phyloP scores from a whole-genome alignment of 2,888 invertebrate species.

The Zhuqinia jingwanae region DNA sequence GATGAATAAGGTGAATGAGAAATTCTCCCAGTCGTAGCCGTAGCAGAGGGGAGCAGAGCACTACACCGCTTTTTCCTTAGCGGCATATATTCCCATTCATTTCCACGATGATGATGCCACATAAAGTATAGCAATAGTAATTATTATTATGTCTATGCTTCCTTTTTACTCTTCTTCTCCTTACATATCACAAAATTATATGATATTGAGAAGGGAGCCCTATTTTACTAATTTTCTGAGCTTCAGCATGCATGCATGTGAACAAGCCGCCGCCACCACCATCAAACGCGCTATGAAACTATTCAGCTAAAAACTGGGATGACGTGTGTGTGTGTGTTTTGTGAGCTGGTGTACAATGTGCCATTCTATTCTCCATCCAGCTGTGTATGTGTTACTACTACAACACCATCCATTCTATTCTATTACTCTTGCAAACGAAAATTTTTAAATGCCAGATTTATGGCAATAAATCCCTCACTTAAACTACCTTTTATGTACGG shows the following conservation, averaged over 20 bases:
- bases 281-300: slow-evolving; percentile 15
- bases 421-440: slow-evolving; percentile 22
- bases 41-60: too few relatives aligned
- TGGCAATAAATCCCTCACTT: slow-evolving; percentile 69
- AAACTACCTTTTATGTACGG: slow-evolving; percentile 67
- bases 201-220: not conserved
- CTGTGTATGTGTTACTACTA: too few relatives aligned
- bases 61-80: too few relatives aligned
- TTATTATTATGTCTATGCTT: not conserved
- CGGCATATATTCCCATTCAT: not conserved
- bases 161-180: not conserved
- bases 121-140: not conserved
- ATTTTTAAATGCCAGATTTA: slow-evolving; percentile 69
- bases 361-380: not conserved
- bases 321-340: not conserved
- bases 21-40: too few relatives aligned
- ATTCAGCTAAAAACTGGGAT: slow-evolving; percentile 40
- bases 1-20: not conserved
- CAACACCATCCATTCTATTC: slow-evolving; percentile 10
- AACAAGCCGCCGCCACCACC: slow-evolving; percentile 27
- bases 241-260: slow-evolving; percentile 37
- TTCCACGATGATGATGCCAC: not conserved
- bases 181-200: slow-evolving; percentile 55
- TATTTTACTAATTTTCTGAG: too few relatives aligned
- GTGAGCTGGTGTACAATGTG: not conserved